Evolutionary conservation across 2,113 vertebrate genomes (phyloP).

Genomic region (Nannospalax galili): DNA sequence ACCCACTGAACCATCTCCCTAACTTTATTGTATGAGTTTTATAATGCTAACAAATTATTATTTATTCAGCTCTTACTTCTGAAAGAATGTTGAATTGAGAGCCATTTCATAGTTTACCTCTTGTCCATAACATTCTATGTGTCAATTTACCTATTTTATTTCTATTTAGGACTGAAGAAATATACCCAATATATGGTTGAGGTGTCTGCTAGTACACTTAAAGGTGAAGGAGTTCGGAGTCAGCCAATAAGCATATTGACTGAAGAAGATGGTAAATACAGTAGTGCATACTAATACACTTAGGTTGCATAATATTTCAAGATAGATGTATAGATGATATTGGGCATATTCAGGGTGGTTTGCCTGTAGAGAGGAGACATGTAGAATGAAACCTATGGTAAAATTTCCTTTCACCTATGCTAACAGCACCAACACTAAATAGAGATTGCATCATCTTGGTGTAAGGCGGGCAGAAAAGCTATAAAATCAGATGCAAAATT

Average conservation of each 20-base stretch:
- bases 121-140: not conserved
- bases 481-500: not conserved
- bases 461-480: not conserved
- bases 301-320: not conserved
- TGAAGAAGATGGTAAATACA: slow-evolving; percentile 88
- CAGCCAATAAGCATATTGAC: slow-evolving; percentile 82
- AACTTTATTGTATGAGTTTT: not conserved
- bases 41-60: not conserved
- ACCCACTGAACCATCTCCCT: not conserved
- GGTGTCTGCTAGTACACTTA: slow-evolving; percentile 87
- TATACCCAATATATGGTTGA: slow-evolving; percentile 85
- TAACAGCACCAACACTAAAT: not conserved
- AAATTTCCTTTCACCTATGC: not conserved
- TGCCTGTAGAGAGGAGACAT: not conserved
- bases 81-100: not conserved
- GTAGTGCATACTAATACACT: not conserved
- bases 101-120: not conserved
- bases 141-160: slow-evolving; percentile 18
- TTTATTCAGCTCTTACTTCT: slow-evolving; percentile 37
- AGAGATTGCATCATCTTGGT: not conserved
- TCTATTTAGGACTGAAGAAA: slow-evolving; percentile 85
- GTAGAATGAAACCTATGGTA: not conserved
- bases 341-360: not conserved
- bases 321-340: not conserved
- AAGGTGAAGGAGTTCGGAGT: slow-evolving; percentile 87